These are phyloP conservation scores for Phylloscopus whistleri DNA, from an alignment of 2,113 vertebrate species.

Conservation along the genomic window DNA sequence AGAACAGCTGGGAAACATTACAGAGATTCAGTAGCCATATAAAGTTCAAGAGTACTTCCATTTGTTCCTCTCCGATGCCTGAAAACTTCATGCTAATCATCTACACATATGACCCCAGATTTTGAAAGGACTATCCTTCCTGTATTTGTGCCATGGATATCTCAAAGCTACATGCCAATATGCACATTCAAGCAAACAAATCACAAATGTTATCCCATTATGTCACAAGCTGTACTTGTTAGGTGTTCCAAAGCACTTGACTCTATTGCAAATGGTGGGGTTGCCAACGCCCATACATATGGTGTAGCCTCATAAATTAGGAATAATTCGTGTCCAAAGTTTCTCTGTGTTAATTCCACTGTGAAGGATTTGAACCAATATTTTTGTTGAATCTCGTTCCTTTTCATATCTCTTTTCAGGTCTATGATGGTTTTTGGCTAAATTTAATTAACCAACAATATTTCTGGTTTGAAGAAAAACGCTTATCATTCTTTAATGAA, in stretches of 20 bases:
- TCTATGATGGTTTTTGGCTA: not conserved
- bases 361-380: not conserved
- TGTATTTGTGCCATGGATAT: not conserved
- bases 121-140: not conserved
- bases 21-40: not conserved
- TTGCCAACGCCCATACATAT: not conserved
- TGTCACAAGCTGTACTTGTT: not conserved
- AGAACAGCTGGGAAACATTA: not conserved
- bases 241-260: not conserved
- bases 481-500: not conserved
- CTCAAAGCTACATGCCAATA: not conserved
- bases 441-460: not conserved
- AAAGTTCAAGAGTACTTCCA: not conserved
- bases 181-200: not conserved
- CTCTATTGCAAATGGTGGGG: not conserved
- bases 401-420: not conserved
- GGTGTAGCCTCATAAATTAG: not conserved
- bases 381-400: conserved; percentile 28
- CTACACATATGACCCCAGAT: not conserved
- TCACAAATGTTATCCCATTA: not conserved
- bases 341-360: not conserved
- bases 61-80: not conserved
- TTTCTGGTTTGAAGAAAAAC: conserved; percentile 5
- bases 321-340: not conserved
- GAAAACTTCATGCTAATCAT: not conserved